These are phyloP conservation scores for Pterostichus madidus DNA, from an alignment of 2,888 invertebrate species.

Conservation along the genomic window DNA sequence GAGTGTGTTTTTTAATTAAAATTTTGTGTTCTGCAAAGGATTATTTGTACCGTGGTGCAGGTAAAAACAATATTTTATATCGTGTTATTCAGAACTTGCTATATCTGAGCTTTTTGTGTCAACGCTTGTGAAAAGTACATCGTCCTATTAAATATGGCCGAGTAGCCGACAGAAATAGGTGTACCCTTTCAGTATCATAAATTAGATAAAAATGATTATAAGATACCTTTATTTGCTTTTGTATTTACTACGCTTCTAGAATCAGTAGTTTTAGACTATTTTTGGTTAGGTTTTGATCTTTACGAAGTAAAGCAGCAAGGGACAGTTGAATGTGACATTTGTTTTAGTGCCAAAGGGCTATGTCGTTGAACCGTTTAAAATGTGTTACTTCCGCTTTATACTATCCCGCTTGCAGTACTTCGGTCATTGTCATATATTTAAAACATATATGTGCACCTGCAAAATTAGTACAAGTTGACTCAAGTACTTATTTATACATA, in stretches of 20 bases:
- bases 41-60: constrained; percentile 65
- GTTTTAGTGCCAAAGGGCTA: constrained; percentile 55
- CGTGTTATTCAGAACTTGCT: constrained; percentile 29
- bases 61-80: constrained; percentile 41
- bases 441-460: constrained; percentile 23
- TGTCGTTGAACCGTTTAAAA: constrained; percentile 61
- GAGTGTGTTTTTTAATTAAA: constrained; percentile 63
- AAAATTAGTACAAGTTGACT: not conserved
- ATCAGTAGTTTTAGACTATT: not conserved
- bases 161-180: constrained; percentile 66
- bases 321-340: constrained; percentile 52
- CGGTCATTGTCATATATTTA: constrained; percentile 49
- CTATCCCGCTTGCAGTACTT: constrained; percentile 32
- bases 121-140: constrained; percentile 58
- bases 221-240: constrained; percentile 12
- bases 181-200: constrained; percentile 52
- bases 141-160: constrained; percentile 66
- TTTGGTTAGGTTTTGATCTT: constrained; percentile 2
- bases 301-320: constrained; percentile 18
- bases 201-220: constrained; percentile 31
- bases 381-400: constrained; percentile 54
- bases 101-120: constrained; percentile 51
- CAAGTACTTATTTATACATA: constrained; percentile 19
- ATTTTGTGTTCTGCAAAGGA: constrained; percentile 67
- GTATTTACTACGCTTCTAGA: not conserved